These are phyloP conservation scores for Monomorium pharaonis DNA, from an alignment of 1,140 invertebrate species.

Conservation along the genomic window DNA sequence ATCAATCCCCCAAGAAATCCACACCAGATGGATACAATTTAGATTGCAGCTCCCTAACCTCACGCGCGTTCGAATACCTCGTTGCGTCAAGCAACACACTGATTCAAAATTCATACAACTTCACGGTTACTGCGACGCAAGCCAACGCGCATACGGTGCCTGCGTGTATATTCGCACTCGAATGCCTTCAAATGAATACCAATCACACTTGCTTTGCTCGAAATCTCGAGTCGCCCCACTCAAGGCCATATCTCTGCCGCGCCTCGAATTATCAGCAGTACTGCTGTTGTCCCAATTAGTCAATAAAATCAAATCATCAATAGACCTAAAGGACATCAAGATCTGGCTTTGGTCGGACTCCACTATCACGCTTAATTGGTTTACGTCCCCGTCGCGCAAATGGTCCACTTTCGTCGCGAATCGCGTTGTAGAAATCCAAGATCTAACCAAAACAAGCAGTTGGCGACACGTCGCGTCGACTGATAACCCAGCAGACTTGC, in stretches of 20 bases:
- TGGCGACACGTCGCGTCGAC: background rate
- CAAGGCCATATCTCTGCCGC: background rate
- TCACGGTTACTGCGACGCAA: background rate
- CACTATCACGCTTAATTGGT: slow-evolving; percentile 3
- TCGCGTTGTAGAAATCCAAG: background rate
- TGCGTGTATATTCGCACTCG: background rate
- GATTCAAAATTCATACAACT: background rate
- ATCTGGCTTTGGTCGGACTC: slow-evolving; percentile 16
- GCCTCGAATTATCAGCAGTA: slow-evolving; percentile 23
- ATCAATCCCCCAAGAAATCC: too few species aligned
- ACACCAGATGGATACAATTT: too few species aligned
- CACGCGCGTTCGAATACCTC: too few species aligned
- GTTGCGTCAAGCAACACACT: too few species aligned
- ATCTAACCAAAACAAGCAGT: background rate
- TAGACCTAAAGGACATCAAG: background rate
- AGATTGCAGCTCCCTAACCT: too few species aligned
- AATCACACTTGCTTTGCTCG: background rate
- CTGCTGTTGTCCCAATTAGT: background rate
- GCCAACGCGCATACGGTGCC: background rate
- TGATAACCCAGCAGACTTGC: background rate
- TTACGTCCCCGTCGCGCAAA: background rate
- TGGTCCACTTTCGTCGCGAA: slow-evolving; percentile 12
- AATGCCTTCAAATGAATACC: background rate
- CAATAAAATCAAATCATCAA: background rate
- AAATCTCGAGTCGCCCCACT: slow-evolving; percentile 34